These are phyloP conservation scores for Miichthys miiuy DNA, from an alignment of 2,797 vertebrate genomes.

Conservation along the genomic window DNA sequence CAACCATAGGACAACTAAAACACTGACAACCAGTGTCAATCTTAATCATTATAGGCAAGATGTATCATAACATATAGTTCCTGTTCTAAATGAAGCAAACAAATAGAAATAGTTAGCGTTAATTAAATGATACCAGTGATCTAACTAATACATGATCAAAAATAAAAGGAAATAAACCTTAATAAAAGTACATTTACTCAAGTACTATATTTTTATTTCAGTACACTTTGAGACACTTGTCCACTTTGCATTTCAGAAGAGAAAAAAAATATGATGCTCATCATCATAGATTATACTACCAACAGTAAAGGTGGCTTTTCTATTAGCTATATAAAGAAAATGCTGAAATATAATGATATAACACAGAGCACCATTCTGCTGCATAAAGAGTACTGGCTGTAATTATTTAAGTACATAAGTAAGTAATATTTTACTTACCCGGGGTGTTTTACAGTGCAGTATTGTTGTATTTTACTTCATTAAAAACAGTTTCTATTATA, in stretches of 20 bases:
- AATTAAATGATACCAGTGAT: too few relatives aligned
- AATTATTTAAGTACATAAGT: too few relatives aligned
- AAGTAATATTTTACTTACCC: not conserved
- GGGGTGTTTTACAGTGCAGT: too few relatives aligned
- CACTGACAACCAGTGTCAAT: too few relatives aligned
- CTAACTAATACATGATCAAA: too few relatives aligned
- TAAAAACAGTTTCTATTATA: not conserved
- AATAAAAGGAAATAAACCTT: too few relatives aligned
- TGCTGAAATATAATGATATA: not conserved
- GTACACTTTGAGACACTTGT: not conserved
- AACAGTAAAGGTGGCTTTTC: not conserved
- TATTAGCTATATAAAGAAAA: not conserved
- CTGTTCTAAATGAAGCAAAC: too few relatives aligned
- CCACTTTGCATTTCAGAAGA: not conserved
- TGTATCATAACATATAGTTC: too few relatives aligned
- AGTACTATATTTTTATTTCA: not conserved
- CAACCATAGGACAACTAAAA: too few relatives aligned
- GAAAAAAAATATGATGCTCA: not conserved
- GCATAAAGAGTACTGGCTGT: not conserved
- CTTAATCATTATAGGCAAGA: too few relatives aligned
- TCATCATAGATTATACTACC: not conserved
- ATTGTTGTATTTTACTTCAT: not conserved
- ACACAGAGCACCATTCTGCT: not conserved
- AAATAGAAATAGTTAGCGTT: too few relatives aligned
- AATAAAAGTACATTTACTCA: not conserved